These are phyloP conservation scores for Leptinotarsa undecemlineata DNA, from an alignment of 1,140 invertebrate genomes.

Conservation along the genomic window DNA sequence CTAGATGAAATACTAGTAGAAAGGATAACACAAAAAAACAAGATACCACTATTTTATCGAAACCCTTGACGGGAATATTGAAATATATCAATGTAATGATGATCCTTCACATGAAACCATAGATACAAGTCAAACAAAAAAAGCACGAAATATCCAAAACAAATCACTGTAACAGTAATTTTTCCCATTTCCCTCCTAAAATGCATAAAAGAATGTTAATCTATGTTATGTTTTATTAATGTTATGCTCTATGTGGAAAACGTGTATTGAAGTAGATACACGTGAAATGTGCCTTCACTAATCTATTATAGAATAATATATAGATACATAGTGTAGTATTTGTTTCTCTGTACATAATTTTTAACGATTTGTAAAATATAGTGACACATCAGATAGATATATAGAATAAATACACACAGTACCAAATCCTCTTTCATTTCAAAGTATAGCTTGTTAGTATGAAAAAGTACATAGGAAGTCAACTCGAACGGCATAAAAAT, in stretches of 20 bases:
- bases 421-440: background rate
- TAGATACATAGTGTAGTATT: slow-evolving; percentile 33
- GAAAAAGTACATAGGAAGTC: no score
- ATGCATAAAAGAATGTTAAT: background rate
- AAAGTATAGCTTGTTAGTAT: no score
- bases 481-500: no score
- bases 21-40: background rate
- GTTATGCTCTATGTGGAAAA: slow-evolving; percentile 22
- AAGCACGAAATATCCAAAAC: no score
- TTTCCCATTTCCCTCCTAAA: no score
- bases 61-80: no score
- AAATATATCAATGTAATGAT: no score
- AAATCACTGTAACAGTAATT: no score
- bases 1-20: background rate
- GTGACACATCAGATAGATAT: slow-evolving; percentile 16
- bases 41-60: background rate
- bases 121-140: no score
- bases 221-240: background rate
- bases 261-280: slow-evolving; percentile 30
- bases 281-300: slow-evolving; percentile 36
- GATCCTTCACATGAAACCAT: no score
- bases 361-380: slow-evolving; percentile 42
- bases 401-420: slow-evolving; percentile 1
- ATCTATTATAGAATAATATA: slow-evolving; percentile 33
- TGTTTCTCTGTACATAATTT: slow-evolving; percentile 42